Conservation (phyloP, 2,113 vertebrate genomes). For the Myotis yumanensis region DNA sequence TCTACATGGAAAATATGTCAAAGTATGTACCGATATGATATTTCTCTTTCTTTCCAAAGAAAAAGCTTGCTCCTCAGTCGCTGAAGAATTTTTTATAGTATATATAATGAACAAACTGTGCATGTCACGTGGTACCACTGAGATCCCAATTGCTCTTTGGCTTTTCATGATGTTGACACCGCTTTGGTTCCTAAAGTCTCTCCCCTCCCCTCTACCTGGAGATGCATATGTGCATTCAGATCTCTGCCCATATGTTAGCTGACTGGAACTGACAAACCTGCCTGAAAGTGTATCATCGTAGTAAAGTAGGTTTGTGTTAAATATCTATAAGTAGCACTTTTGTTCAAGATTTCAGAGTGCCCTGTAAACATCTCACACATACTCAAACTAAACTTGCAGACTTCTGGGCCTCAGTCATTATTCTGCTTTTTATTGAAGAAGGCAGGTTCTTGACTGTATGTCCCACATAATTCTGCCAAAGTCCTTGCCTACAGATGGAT, state of each 20-base stretch:
- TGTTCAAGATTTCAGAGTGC: background rate
- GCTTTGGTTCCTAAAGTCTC: background rate
- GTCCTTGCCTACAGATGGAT: background rate
- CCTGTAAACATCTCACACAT: background rate
- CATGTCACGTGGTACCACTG: background rate
- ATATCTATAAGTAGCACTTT: background rate
- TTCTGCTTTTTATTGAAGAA: background rate
- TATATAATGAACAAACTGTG: background rate
- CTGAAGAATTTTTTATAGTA: background rate
- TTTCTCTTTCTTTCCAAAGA: slow-evolving; percentile 18
- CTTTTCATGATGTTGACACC: background rate
- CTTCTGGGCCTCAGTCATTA: background rate
- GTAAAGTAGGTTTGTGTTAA: background rate
- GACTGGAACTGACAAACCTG: no score
- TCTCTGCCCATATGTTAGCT: rapidly evolving
- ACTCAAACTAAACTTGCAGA: background rate
- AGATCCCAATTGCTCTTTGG: background rate
- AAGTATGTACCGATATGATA: slow-evolving; percentile 83
- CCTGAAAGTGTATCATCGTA: background rate
- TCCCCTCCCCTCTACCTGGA: background rate
- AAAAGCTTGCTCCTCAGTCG: background rate
- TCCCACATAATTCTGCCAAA: background rate
- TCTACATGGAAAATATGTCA: slow-evolving; percentile 90
- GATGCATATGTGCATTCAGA: background rate
- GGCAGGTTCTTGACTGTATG: background rate